A percentile compares a stretch with the other conserved stretches of the same genome.
These are phyloP conservation scores for Lycocerus yunnanus DNA, from an alignment of 2,888 invertebrate species.

Conservation along the genomic window DNA sequence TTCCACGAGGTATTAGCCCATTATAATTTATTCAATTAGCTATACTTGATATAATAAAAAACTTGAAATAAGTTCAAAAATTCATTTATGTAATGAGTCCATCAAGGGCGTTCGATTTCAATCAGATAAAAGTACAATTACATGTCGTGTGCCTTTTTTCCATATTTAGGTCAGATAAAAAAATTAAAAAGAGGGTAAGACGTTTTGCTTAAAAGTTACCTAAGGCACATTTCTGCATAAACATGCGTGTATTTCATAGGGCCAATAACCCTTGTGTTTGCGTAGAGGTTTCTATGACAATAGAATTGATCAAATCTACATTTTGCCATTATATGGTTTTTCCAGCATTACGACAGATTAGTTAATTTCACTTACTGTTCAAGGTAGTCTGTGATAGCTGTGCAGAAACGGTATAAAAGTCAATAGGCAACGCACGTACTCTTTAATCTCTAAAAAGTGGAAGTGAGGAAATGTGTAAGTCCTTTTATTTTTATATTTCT, in stretches of 20 bases:
- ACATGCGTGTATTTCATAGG: slow-evolving; percentile 23
- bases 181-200: slow-evolving; percentile 10
- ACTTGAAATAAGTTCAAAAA: slow-evolving; percentile 4
- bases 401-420: slow-evolving; percentile 17
- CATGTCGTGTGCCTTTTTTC: slow-evolving; percentile 7
- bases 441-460: neutral
- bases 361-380: slow-evolving; percentile 21
- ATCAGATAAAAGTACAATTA: slow-evolving; percentile 6
- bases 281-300: slow-evolving; percentile 46
- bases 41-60: neutral
- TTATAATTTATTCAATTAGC: neutral
- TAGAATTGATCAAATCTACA: slow-evolving; percentile 49
- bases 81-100: slow-evolving; percentile 16
- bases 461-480: neutral
- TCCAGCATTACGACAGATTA: slow-evolving; percentile 18
- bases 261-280: slow-evolving; percentile 51
- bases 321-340: slow-evolving; percentile 19
- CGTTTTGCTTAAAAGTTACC: neutral
- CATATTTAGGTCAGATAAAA: slow-evolving; percentile 12
- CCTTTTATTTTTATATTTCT: neutral
- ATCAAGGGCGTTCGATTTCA: neutral
- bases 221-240: neutral
- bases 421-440: neutral
- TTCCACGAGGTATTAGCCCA: neutral
- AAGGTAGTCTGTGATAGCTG: slow-evolving; percentile 20